phyloP scores from a whole-genome alignment of 2,113 vertebrate species.

The Pseudorasbora parva region DNA sequence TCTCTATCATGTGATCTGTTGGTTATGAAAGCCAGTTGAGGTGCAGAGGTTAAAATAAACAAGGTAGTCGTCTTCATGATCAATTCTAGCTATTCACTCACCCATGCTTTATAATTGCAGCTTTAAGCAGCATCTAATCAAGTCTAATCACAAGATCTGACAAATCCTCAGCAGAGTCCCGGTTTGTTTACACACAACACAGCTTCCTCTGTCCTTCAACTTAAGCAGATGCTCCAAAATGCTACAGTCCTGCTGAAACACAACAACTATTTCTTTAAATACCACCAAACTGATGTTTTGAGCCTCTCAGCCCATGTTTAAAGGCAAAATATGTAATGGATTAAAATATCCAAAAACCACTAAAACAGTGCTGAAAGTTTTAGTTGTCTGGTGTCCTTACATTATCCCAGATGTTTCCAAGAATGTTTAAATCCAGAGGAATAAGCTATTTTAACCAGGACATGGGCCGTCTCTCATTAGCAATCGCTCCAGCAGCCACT shows the following conservation, averaged over 20 bases:
- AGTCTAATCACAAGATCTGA: conserved; percentile 1
- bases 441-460: too few species aligned
- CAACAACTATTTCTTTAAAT: background rate
- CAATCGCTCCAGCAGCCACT: too few species aligned
- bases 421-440: too few species aligned
- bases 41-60: background rate
- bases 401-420: too few species aligned
- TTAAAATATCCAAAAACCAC: too few species aligned
- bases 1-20: too few species aligned
- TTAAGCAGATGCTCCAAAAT: background rate
- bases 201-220: background rate
- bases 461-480: too few species aligned
- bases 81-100: background rate
- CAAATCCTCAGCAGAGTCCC: background rate
- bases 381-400: too few species aligned
- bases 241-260: background rate
- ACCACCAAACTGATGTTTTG: background rate
- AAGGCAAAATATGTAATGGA: too few species aligned
- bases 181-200: conserved; percentile 14
- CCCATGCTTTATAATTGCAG: background rate
- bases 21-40: background rate
- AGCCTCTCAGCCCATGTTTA: background rate
- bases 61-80: background rate
- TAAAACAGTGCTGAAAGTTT: too few species aligned
- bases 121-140: background rate